Evolutionary conservation across 2,888 invertebrate genomes (phyloP).

Genomic region (Tenthredo distinguenda): DNA sequence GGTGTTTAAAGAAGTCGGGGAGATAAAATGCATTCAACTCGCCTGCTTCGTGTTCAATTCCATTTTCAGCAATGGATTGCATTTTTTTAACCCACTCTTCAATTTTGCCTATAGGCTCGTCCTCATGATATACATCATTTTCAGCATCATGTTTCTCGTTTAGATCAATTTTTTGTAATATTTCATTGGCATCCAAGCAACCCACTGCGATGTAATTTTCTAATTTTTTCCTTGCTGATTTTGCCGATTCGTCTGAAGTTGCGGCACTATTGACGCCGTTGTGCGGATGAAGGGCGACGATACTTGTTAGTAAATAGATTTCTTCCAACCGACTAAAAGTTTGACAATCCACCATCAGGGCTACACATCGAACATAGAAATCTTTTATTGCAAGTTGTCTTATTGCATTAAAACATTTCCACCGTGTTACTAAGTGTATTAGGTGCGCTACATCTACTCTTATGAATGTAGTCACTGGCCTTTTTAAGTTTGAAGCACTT

Average conservation of each 20-base stretch:
- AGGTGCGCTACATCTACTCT: slow-evolving; percentile 55
- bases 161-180: too few species aligned
- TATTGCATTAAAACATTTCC: slow-evolving; percentile 45
- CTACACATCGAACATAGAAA: slow-evolving; percentile 55
- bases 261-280: not conserved
- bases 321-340: slow-evolving; percentile 46
- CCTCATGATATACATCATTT: too few species aligned
- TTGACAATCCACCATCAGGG: slow-evolving; percentile 53
- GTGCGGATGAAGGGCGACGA: slow-evolving; percentile 43
- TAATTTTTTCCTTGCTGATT: not conserved
- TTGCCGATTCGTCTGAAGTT: not conserved
- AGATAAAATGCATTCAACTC: slow-evolving; percentile 18
- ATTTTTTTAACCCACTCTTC: too few species aligned
- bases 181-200: too few species aligned
- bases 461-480: slow-evolving; percentile 22
- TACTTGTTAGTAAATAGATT: slow-evolving; percentile 53
- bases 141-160: too few species aligned
- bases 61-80: too few species aligned
- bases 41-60: not conserved
- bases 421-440: slow-evolving; percentile 50
- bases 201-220: too few species aligned
- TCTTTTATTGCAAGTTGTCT: slow-evolving; percentile 43
- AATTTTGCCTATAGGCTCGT: too few species aligned
- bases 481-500: not conserved
- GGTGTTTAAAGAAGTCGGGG: slow-evolving; percentile 11